Conservation (phyloP, 2,888 invertebrate species). For the Pardosa pseudoannulata region DNA sequence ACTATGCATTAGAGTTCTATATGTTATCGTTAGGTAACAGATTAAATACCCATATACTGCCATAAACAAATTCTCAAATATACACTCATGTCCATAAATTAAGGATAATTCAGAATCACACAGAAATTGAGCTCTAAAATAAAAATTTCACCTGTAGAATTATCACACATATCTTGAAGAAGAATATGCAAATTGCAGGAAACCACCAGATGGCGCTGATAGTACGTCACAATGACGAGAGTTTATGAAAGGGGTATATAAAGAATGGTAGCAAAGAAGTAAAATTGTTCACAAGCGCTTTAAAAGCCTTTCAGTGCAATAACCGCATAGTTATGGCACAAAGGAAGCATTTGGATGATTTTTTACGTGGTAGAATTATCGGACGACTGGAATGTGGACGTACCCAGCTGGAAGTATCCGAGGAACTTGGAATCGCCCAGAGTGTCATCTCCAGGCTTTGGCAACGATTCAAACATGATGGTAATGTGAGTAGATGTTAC, state of each 20-base stretch:
- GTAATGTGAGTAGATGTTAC: slow-evolving; percentile 1
- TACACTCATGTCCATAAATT: not conserved
- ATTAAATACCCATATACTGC: too few species aligned
- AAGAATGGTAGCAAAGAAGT: not conserved
- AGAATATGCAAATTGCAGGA: slow-evolving; percentile 19
- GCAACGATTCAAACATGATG: slow-evolving; percentile 17
- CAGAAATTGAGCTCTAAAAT: too few species aligned
- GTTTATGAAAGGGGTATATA: not conserved
- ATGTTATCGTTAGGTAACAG: too few species aligned
- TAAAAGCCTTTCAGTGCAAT: not conserved
- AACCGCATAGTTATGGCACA: not conserved
- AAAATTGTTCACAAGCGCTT: slow-evolving; percentile 7
- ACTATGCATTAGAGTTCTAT: too few species aligned
- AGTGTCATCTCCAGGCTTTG: slow-evolving; percentile 20
- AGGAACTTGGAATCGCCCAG: slow-evolving; percentile 10
- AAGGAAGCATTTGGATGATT: slow-evolving; percentile 9
- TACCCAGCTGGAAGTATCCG: not conserved
- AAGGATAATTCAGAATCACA: too few species aligned
- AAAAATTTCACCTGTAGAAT: slow-evolving; percentile 21
- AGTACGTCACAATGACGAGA: slow-evolving; percentile 15
- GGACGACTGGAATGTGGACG: not conserved
- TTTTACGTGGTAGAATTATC: slow-evolving; percentile 35
- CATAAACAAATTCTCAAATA: too few species aligned
- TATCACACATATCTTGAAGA: slow-evolving; percentile 18
- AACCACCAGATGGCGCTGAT: not conserved